Evolutionary conservation across 2,113 vertebrate species (phyloP).

Genomic region (Rhodinocichla rosea): DNA sequence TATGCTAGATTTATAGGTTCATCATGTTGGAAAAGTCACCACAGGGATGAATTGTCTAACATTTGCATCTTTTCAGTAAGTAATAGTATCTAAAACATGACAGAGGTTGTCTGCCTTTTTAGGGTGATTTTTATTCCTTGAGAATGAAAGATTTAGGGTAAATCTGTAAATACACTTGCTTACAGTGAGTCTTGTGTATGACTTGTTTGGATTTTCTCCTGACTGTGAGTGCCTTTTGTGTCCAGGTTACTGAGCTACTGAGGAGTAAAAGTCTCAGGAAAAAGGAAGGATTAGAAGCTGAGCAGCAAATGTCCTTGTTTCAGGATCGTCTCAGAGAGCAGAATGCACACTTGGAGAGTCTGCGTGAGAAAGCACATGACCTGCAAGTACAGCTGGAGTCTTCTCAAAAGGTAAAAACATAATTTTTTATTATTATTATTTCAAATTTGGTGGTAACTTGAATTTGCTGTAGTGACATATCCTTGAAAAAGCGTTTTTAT

Average conservation of each 20-base stretch:
- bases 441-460: not conserved
- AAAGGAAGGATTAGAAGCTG: conserved; percentile 12
- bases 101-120: not conserved
- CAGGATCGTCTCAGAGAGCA: conserved; percentile 36
- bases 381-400: conserved; percentile 47
- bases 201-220: not conserved
- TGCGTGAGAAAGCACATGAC: conserved; percentile 8
- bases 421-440: not conserved
- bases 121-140: not conserved
- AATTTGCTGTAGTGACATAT: not conserved
- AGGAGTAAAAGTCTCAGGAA: conserved; percentile 66
- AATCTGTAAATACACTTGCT: not conserved
- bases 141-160: not conserved
- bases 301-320: conserved; percentile 30
- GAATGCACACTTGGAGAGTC: conserved; percentile 4
- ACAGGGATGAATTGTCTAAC: too few species aligned
- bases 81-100: not conserved
- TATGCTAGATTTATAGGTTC: not conserved
- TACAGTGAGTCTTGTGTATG: not conserved
- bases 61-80: not conserved
- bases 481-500: not conserved
- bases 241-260: conserved; percentile 74
- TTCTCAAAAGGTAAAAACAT: conserved; percentile 34
- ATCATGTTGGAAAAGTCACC: not conserved
- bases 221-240: not conserved